Conservation (phyloP, 2,797 vertebrate species). For the Ispidina picta region DNA sequence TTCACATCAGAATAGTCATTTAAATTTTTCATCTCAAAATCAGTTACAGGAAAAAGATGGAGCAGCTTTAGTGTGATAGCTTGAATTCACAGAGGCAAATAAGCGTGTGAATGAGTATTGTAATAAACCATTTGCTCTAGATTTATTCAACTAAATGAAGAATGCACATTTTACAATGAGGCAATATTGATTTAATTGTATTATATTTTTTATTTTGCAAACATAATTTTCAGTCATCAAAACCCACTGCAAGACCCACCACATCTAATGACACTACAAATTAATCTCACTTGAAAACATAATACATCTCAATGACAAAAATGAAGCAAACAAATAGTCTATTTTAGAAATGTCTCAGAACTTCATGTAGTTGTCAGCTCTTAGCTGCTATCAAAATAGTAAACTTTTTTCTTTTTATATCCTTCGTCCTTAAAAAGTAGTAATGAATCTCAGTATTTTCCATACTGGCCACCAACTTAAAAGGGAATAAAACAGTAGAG, state of each 20-base stretch:
- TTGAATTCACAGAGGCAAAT: background rate
- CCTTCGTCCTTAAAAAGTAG: background rate
- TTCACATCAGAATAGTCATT: background rate
- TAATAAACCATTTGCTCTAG: background rate
- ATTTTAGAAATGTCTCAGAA: background rate
- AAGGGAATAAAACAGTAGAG: slow-evolving; percentile 60
- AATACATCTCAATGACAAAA: background rate
- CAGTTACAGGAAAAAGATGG: background rate
- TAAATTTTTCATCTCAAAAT: background rate
- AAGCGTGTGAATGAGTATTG: background rate
- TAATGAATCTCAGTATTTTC: slow-evolving; percentile 34
- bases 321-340: background rate
- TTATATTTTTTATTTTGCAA: background rate
- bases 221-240: background rate
- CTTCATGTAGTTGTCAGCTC: background rate
- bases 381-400: background rate
- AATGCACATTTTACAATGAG: background rate
- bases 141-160: background rate
- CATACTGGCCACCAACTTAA: slow-evolving; percentile 32
- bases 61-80: background rate
- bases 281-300: background rate
- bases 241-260: background rate
- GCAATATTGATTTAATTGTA: background rate
- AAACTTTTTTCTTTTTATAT: background rate
- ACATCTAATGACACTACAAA: background rate